phyloP scores from a whole-genome alignment of 2,113 vertebrate species.

The Psammodynastes pulverulentus region DNA sequence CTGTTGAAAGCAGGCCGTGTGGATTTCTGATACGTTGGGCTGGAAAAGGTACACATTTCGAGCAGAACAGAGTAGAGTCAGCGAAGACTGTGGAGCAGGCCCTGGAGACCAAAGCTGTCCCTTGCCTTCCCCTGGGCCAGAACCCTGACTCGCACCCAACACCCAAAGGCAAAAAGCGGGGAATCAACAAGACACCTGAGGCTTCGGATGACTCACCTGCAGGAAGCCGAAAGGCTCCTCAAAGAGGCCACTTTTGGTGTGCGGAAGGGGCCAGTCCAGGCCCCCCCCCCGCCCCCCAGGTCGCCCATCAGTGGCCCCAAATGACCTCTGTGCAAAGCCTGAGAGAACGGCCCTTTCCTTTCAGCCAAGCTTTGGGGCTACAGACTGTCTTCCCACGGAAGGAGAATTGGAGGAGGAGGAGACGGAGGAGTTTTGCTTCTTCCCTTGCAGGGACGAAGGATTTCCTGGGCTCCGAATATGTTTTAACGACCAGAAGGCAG shows the following conservation, averaged over 20 bases:
- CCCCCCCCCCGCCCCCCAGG: neutral
- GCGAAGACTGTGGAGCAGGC: neutral
- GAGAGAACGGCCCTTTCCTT: neutral
- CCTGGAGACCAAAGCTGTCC: neutral
- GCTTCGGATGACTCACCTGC: neutral
- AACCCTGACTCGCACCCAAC: neutral
- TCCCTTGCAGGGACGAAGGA: constrained; percentile 18
- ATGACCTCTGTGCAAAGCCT: neutral
- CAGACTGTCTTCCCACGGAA: constrained; percentile 16
- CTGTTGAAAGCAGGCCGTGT: neutral
- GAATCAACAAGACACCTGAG: neutral
- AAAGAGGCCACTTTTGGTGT: neutral
- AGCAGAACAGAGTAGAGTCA: neutral
- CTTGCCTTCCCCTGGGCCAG: neutral
- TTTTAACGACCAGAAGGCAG: constrained; percentile 58
- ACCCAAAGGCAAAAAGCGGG: neutral
- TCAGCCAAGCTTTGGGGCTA: neutral
- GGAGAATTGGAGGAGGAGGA: constrained; percentile 33
- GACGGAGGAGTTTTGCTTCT: constrained; percentile 26
- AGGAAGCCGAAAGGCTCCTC: neutral
- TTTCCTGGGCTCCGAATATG: constrained; percentile 50
- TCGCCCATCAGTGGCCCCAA: neutral
- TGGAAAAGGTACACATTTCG: neutral
- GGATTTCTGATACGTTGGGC: neutral
- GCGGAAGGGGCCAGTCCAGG: neutral